Conservation (phyloP, 2,888 invertebrate genomes). For the Agrilus mali region DNA sequence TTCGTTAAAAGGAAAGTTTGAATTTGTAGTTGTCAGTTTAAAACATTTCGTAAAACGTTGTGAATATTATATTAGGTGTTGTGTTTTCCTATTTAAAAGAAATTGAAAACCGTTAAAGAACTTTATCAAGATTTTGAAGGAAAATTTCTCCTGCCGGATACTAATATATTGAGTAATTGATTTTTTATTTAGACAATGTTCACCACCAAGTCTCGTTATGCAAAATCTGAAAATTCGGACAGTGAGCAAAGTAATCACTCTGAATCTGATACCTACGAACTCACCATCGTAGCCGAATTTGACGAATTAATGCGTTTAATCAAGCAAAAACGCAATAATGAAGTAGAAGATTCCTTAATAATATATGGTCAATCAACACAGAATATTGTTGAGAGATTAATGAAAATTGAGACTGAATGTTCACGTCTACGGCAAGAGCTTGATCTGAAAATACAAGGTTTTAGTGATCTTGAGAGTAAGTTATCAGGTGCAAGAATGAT, state of each 20-base stretch:
- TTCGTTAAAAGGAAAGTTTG: too few relatives aligned
- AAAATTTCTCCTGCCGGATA: too few relatives aligned
- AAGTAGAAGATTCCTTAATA: conserved; percentile 60
- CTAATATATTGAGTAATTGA: too few relatives aligned
- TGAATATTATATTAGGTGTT: too few relatives aligned
- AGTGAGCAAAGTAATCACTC: conserved; percentile 9
- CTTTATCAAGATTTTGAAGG: too few relatives aligned
- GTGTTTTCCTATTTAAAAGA: too few relatives aligned
- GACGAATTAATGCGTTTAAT: conserved; percentile 60
- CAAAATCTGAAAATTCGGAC: conserved; percentile 2
- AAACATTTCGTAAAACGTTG: too few relatives aligned
- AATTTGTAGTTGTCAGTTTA: too few relatives aligned
- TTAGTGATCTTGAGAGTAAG: conserved; percentile 65
- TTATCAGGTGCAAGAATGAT: conserved; percentile 69
- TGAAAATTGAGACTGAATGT: conserved; percentile 58
- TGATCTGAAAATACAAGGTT: conserved; percentile 56
- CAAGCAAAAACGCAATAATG: conserved; percentile 49
- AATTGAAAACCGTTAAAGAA: too few relatives aligned
- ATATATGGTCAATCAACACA: conserved; percentile 62
- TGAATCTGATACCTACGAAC: conserved; percentile 13
- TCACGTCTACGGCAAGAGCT: conserved; percentile 55
- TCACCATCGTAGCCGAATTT: conserved; percentile 56
- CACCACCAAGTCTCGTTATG: not conserved
- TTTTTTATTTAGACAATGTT: too few relatives aligned
- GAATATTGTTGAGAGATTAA: conserved; percentile 56